phyloP scores from a whole-genome alignment of 2,888 invertebrate species.

The Lasioglossum oenotherae region DNA sequence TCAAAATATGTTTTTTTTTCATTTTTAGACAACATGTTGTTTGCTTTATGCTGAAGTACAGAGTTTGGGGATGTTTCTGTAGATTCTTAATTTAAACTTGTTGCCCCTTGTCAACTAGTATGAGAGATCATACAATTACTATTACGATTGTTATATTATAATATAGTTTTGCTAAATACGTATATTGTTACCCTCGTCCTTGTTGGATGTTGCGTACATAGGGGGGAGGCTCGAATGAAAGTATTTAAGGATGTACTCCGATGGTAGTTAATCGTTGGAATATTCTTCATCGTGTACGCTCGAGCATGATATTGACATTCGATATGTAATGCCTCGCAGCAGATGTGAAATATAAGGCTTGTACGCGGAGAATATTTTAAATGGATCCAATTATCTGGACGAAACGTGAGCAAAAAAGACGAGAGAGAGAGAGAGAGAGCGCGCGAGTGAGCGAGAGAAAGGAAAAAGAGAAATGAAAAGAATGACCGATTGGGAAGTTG shows the following conservation, averaged over 20 bases:
- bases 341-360: constrained; percentile 34
- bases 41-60: not conserved
- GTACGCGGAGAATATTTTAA: constrained; percentile 55
- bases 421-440: not conserved
- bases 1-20: not conserved
- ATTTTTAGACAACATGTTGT: not conserved
- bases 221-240: constrained; percentile 57
- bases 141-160: constrained; percentile 61
- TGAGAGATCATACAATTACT: constrained; percentile 54
- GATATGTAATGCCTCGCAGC: constrained; percentile 66
- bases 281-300: constrained; percentile 62
- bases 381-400: constrained; percentile 36
- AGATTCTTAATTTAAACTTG: constrained; percentile 64
- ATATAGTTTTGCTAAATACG: constrained; percentile 63
- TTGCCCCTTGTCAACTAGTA: constrained; percentile 51
- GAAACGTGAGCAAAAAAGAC: constrained; percentile 3
- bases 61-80: constrained; percentile 15
- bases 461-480: not conserved
- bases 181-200: constrained; percentile 55
- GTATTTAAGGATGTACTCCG: constrained; percentile 63
- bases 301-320: constrained; percentile 65
- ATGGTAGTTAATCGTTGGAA: constrained; percentile 54
- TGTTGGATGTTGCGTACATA: constrained; percentile 38
- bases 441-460: not conserved
- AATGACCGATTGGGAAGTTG: constrained; percentile 46